Conservation (phyloP, 2,113 vertebrate species). For the Xiphophorus couchianus region DNA sequence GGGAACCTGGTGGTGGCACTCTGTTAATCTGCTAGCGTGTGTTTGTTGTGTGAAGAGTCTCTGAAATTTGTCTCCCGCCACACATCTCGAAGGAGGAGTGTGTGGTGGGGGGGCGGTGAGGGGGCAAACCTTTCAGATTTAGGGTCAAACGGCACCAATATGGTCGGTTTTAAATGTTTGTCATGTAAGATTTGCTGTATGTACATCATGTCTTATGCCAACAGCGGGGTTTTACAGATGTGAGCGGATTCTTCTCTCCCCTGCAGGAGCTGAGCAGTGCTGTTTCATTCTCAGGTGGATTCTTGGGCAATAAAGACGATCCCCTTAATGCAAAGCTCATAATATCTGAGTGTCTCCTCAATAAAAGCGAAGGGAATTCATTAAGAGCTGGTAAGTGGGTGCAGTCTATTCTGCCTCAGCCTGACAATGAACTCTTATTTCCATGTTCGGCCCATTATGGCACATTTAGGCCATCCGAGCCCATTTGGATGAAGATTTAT, state of each 20-base stretch:
- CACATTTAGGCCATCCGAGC: conserved; percentile 54
- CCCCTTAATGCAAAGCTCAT: conserved; percentile 85
- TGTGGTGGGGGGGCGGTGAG: not conserved
- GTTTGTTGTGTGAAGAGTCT: conserved; percentile 63
- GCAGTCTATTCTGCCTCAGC: conserved; percentile 18
- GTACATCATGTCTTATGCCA: conserved; percentile 89
- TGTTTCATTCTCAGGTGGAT: conserved; percentile 97
- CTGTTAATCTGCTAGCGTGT: conserved; percentile 64
- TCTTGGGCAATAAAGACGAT: conserved; percentile 96
- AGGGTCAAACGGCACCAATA: conserved; percentile 78
- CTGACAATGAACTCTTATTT: conserved; percentile 50
- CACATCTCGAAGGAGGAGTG: conserved; percentile 48
- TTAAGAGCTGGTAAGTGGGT: conserved; percentile 36
- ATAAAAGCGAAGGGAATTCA: conserved; percentile 39
- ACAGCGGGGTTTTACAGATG: conserved; percentile 85
- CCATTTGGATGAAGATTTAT: conserved; percentile 68
- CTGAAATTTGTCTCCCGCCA: conserved; percentile 43
- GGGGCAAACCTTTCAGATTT: conserved; percentile 1
- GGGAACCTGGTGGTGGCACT: conserved; percentile 54
- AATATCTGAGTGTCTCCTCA: conserved; percentile 42
- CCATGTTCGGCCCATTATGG: conserved; percentile 41
- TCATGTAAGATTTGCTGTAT: conserved; percentile 90
- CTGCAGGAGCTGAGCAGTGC: conserved; percentile 90
- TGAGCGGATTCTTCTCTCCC: conserved; percentile 75
- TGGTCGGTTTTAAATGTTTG: conserved; percentile 87